Evolutionary conservation across 2,113 vertebrate species (phyloP).

Genomic region (Sturnira hondurensis): DNA sequence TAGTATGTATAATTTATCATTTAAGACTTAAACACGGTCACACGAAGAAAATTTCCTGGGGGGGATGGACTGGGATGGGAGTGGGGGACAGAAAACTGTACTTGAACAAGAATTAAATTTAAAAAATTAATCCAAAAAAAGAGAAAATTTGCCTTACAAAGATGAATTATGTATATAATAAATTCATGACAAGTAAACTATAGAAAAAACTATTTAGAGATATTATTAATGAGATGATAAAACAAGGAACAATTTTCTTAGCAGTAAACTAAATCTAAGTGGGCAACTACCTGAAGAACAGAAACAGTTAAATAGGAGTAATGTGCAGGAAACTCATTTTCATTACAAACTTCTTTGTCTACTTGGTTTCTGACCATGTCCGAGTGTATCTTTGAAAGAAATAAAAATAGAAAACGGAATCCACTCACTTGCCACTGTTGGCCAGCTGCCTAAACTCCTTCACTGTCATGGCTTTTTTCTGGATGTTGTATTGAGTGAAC

Average conservation of each 20-base stretch:
- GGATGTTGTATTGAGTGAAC: slow-evolving; percentile 85
- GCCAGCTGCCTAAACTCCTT: slow-evolving; percentile 84
- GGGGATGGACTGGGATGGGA: no score
- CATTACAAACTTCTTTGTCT: not conserved
- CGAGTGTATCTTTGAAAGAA: not conserved
- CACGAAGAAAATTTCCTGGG: not conserved
- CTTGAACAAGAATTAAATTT: no score
- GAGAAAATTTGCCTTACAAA: slow-evolving; percentile 6
- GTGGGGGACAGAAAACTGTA: no score
- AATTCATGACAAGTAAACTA: not conserved
- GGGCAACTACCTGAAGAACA: slow-evolving; percentile 6
- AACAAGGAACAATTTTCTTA: not conserved
- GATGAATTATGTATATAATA: not conserved
- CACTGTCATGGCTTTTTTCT: slow-evolving; percentile 87
- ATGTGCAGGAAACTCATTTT: not conserved
- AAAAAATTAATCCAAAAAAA: no score
- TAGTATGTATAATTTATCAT: not conserved
- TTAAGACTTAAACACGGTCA: not conserved
- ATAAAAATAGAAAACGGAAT: not conserved
- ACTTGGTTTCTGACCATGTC: not conserved
- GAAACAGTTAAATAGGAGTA: not conserved
- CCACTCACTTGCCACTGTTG: slow-evolving; percentile 85
- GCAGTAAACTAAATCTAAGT: not conserved
- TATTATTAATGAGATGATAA: not conserved
- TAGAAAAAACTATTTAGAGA: not conserved